Evolutionary conservation across 2,797 vertebrate genomes (phyloP).

Genomic region (Melanotaenia trifasciata): DNA sequence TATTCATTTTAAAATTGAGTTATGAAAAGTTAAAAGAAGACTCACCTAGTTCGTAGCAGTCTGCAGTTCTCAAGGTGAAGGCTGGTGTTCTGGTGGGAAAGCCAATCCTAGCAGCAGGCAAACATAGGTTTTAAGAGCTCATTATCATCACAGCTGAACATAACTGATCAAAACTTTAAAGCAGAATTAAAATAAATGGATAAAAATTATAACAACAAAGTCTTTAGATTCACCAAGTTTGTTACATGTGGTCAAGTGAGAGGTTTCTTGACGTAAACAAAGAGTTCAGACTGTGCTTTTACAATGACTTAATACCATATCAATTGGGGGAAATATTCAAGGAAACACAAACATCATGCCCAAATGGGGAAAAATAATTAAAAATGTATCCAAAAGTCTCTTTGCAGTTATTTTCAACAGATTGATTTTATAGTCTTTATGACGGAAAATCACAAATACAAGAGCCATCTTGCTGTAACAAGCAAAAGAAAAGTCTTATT

Average conservation of each 20-base stretch:
- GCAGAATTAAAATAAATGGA: too few species aligned
- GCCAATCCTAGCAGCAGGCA: slow-evolving; percentile 88
- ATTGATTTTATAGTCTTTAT: neutral
- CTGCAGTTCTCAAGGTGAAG: slow-evolving; percentile 91
- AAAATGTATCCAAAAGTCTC: neutral
- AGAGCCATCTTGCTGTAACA: neutral
- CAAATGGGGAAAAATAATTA: neutral
- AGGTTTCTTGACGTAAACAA: neutral
- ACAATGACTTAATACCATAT: neutral
- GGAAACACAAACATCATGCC: neutral
- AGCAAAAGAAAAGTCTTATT: slow-evolving; percentile 1
- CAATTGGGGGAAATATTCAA: neutral
- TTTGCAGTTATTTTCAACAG: neutral
- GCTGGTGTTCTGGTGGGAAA: slow-evolving; percentile 91
- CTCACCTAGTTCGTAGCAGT: slow-evolving; percentile 88
- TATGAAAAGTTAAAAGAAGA: slow-evolving; percentile 14
- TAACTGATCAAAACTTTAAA: neutral
- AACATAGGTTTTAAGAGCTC: slow-evolving; percentile 19
- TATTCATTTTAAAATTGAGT: neutral
- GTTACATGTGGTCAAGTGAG: too few species aligned
- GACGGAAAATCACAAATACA: slow-evolving; percentile 1
- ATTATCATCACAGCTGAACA: neutral
- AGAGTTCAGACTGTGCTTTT: neutral
- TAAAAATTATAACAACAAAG: too few species aligned
- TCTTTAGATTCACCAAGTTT: too few species aligned